Evolutionary conservation across 2,113 vertebrate genomes (phyloP).

Genomic region (Odontesthes bonariensis): DNA sequence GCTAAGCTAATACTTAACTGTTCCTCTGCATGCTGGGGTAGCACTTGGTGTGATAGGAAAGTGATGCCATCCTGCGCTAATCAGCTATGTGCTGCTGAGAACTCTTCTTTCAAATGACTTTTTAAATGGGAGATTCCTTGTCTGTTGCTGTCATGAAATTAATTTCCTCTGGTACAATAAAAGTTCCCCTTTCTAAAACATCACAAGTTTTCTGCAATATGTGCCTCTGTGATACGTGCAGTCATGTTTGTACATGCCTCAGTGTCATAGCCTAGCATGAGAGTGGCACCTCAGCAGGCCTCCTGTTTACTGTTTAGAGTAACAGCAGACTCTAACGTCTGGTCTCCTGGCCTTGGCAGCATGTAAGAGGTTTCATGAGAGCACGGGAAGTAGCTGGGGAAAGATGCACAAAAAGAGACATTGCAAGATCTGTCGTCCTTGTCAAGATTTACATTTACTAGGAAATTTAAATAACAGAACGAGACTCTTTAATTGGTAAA

Average conservation of each 20-base stretch:
- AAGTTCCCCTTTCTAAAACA: constrained; percentile 21
- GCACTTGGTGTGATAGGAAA: constrained; percentile 43
- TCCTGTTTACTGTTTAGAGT: constrained; percentile 60
- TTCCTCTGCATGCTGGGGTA: constrained; percentile 25
- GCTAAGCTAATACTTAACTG: constrained; percentile 67
- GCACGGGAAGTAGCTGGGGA: constrained; percentile 4
- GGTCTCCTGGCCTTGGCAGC: constrained; percentile 52
- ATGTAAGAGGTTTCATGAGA: constrained; percentile 28
- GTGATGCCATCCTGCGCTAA: constrained; percentile 46
- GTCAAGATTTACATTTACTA: neutral
- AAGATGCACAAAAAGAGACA: neutral
- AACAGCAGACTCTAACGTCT: constrained; percentile 52
- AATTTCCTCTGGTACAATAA: neutral
- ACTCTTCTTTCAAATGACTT: constrained; percentile 29
- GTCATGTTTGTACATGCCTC: constrained; percentile 34
- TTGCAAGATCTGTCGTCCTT: neutral
- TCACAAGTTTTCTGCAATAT: neutral
- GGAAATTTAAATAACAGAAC: neutral
- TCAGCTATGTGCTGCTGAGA: constrained; percentile 40
- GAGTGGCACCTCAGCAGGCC: constrained; percentile 37
- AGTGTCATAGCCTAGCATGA: constrained; percentile 40
- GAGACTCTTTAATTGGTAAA: neutral
- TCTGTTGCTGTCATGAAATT: constrained; percentile 21
- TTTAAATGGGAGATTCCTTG: constrained; percentile 46
- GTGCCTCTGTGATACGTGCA: neutral